Evolutionary conservation across 2,113 vertebrate genomes (phyloP).

Genomic region (Leucoraja erinaceus): DNA sequence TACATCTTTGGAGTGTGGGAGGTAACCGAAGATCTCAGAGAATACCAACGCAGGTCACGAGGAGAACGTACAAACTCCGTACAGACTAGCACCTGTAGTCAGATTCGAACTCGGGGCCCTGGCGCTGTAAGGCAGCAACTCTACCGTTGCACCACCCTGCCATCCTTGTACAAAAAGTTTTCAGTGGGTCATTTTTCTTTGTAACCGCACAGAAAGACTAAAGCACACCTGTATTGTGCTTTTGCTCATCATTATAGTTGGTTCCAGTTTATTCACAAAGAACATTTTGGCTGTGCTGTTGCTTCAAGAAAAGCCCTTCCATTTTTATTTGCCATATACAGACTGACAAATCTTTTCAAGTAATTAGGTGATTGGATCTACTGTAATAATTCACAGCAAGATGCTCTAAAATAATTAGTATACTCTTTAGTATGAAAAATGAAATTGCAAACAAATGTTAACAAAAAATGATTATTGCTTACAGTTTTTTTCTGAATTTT

Average conservation of each 20-base stretch:
- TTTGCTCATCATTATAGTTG: background rate
- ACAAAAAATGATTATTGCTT: slow-evolving; percentile 2
- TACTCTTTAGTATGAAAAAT: background rate
- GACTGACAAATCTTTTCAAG: background rate
- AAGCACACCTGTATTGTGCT: background rate
- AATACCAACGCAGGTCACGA: no score
- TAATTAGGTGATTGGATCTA: slow-evolving; percentile 28
- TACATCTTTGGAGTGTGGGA: no score
- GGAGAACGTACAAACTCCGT: no score
- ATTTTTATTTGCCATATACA: background rate
- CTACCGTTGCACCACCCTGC: no score
- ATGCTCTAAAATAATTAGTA: slow-evolving; percentile 7
- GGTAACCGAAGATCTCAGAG: no score
- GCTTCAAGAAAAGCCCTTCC: background rate
- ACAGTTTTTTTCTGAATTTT: background rate
- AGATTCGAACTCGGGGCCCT: no score
- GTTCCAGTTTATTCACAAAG: background rate
- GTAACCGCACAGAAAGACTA: background rate
- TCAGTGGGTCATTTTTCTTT: slow-evolving; percentile 4
- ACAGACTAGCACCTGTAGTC: no score
- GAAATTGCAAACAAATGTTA: background rate
- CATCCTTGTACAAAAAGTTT: background rate
- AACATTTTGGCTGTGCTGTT: background rate
- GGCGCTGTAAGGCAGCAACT: no score
- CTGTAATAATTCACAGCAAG: background rate